Conservation (phyloP, 2,888 invertebrate genomes). For the Sesia bembeciformis region DNA sequence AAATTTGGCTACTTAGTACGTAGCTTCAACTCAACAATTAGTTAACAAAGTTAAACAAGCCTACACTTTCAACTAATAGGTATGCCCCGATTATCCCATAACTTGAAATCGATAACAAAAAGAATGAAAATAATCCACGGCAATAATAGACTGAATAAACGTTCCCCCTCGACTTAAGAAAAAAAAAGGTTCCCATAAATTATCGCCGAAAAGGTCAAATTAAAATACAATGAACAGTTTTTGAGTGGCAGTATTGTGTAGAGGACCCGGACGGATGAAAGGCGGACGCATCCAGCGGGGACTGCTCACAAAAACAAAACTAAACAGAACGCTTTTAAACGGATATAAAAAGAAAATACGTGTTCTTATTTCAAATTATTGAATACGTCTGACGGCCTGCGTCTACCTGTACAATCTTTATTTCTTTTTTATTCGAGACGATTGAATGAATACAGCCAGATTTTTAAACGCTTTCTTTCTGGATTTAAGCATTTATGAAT, state of each 20-base stretch:
- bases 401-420: slow-evolving; percentile 51
- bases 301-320: slow-evolving; percentile 68
- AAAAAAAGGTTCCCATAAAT: slow-evolving; percentile 68
- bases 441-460: slow-evolving; percentile 36
- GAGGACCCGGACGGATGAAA: slow-evolving; percentile 66
- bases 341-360: slow-evolving; percentile 70
- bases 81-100: slow-evolving; percentile 26
- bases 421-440: slow-evolving; percentile 46
- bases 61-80: slow-evolving; percentile 6
- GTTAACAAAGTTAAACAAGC: too few relatives aligned
- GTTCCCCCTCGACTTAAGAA: slow-evolving; percentile 35
- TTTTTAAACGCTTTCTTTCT: too few relatives aligned
- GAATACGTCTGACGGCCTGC: slow-evolving; percentile 68
- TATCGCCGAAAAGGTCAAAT: slow-evolving; percentile 74
- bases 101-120: slow-evolving; percentile 51
- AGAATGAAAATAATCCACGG: slow-evolving; percentile 53
- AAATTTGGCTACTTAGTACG: too few relatives aligned
- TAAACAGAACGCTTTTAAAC: slow-evolving; percentile 71
- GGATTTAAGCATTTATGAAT: too few relatives aligned
- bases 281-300: slow-evolving; percentile 55
- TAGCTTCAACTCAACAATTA: too few relatives aligned
- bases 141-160: slow-evolving; percentile 69
- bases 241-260: slow-evolving; percentile 73
- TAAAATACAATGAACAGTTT: slow-evolving; percentile 74
- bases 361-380: slow-evolving; percentile 72